Base-by-base conservation (phyloP, 2,888 invertebrate genomes). In the Orthonychiurus folsomi region DNA sequence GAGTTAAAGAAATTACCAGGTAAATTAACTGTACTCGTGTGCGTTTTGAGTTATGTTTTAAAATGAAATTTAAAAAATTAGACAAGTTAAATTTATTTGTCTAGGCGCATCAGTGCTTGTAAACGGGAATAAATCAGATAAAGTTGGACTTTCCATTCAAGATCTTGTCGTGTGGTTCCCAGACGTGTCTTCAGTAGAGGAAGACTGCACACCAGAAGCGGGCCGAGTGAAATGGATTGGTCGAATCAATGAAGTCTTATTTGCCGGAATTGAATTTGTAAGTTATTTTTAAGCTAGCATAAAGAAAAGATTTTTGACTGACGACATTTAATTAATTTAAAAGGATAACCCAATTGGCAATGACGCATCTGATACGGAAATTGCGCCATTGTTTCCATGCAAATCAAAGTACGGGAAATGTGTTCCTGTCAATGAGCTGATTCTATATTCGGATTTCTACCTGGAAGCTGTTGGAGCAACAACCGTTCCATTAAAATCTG, bases 241-340 rank as follows among this genome's bases (percentile, higher is more conserved):
- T 12, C 69, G 68, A 64, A 65, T 71, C n/a, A 58, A 67, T 21
- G 64, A 56, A 15, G 57, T 57, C 18, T 67, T 63, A 55, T 65
- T 66, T 59, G 68, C 69, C 23, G 71, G 71, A 20, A 60, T 71
- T 27, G 69, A 71, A 65, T 66, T 71, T 59, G 71, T 71, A 65
- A 66, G 64, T 48, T 15, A 24, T 23, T 57, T 27, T 27, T 27
- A 23, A 12, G 28, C 21, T 50, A 18, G 5, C 9, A 12, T 26
- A 21, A 26, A 5, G 20, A 20, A 21, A 47, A n/a, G n/a, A 0
- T 52, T 27, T 47, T 26, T 25, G 5, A 15, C 20, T 26, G 27
- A n/a, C 12, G 21, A 15, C 21, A 5, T 21, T 56, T 3, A 57
- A n/a, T 54, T 26, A 50, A 52, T 23, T 21, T 37, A 27, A 9